A percentile compares a stretch with the other conserved stretches of the same genome.
These are phyloP conservation scores for Laodelphax striatellus DNA, from an alignment of 1,140 invertebrate genomes.

Conservation along the genomic window DNA sequence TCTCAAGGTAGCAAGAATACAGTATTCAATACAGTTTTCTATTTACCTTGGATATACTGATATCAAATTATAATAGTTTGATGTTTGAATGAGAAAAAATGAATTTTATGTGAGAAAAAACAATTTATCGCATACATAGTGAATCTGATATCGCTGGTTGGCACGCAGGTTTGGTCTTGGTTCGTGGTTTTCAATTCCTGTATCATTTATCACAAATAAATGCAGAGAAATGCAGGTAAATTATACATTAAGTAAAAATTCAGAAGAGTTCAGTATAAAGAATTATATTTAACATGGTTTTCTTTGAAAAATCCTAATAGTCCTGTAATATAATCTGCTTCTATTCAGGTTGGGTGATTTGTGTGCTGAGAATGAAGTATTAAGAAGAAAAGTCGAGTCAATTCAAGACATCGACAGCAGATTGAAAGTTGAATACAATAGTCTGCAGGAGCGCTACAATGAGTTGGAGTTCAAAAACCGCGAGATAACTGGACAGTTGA, in stretches of 20 bases:
- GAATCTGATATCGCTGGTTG: neutral
- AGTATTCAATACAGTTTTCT: no score
- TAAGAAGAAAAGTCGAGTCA: slow-evolving; percentile 13
- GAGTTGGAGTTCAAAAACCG: neutral
- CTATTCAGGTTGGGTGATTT: slow-evolving; percentile 11
- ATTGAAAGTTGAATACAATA: slow-evolving; percentile 13
- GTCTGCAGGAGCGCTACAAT: slow-evolving; percentile 8
- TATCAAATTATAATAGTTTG: no score
- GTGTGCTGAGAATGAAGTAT: slow-evolving; percentile 13
- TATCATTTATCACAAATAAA: neutral
- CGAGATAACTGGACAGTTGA: slow-evolving; percentile 9
- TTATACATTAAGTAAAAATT: no score
- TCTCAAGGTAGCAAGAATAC: no score
- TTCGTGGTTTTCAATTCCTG: neutral
- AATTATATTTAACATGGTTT: no score
- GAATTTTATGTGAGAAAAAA: neutral
- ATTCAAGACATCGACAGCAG: slow-evolving; percentile 11
- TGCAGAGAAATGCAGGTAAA: no score
- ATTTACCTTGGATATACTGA: no score
- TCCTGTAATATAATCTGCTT: no score
- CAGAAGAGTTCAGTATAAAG: no score
- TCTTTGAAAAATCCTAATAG: no score
- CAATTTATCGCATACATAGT: neutral
- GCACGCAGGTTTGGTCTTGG: neutral
- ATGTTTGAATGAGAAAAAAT: no score